phyloP scores from a whole-genome alignment of 2,797 vertebrate genomes.

The Naso thynnoides region DNA sequence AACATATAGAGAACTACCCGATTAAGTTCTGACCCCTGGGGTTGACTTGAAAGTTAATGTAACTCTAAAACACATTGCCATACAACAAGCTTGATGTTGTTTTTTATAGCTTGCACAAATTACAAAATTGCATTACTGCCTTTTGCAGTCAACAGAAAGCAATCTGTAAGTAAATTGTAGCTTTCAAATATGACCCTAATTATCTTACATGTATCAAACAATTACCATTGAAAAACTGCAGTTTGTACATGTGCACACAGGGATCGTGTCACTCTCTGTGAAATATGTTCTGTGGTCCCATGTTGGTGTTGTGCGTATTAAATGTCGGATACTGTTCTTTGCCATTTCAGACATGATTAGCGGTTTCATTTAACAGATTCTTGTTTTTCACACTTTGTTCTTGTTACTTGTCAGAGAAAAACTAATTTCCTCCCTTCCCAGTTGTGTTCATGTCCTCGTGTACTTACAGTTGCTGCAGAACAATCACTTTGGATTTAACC shows the following conservation, averaged over 20 bases:
- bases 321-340: conserved; percentile 16
- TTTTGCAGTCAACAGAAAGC: too few relatives aligned
- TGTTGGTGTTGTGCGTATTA: not conserved
- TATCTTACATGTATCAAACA: not conserved
- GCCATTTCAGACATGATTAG: conserved; percentile 33
- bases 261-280: not conserved
- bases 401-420: conserved; percentile 13
- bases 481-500: conserved; percentile 58
- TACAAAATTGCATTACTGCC: too few relatives aligned
- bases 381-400: conserved; percentile 20
- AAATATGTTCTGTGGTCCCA: not conserved
- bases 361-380: conserved; percentile 28
- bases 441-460: conserved; percentile 38
- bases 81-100: too few relatives aligned
- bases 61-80: too few relatives aligned
- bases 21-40: not conserved
- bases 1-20: not conserved
- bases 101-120: too few relatives aligned
- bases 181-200: not conserved
- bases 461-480: conserved; percentile 44
- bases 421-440: conserved; percentile 23
- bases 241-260: too few relatives aligned
- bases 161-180: not conserved
- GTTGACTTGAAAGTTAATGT: too few relatives aligned
- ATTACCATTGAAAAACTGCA: not conserved